These are phyloP conservation scores for Tipula vernalis DNA, from an alignment of 2,888 invertebrate genomes.

Conservation along the genomic window DNA sequence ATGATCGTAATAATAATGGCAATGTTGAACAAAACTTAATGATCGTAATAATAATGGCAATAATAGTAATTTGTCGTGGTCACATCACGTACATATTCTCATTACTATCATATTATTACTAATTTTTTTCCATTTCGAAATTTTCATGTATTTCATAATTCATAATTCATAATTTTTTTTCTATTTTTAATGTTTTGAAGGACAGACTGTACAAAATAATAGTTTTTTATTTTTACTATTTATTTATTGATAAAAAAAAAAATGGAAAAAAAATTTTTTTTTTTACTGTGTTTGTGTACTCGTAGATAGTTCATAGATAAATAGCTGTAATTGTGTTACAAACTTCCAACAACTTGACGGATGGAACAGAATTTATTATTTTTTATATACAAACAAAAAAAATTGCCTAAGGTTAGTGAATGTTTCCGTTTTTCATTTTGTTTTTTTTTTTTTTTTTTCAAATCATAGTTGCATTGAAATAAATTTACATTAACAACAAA, in stretches of 20 bases:
- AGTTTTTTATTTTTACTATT: background rate
- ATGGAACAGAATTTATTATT: background rate
- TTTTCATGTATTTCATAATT: background rate
- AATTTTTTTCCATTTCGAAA: background rate
- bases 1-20: background rate
- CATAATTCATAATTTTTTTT: background rate
- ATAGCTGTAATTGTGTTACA: background rate
- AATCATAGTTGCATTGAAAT: background rate
- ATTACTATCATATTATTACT: background rate
- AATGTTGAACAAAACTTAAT: background rate
- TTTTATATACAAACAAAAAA: background rate
- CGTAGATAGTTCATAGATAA: background rate
- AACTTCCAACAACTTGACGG: background rate
- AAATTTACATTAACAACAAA: background rate
- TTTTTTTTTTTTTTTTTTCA: background rate
- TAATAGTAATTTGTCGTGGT: constrained; percentile 4
- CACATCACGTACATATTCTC: constrained; percentile 4
- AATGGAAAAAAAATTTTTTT: background rate
- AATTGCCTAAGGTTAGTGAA: background rate
- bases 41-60: background rate
- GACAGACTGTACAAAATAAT: background rate
- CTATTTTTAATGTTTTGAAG: background rate
- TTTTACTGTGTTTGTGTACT: background rate
- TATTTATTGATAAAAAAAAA: background rate
- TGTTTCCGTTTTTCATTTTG: background rate